Base-by-base conservation (phyloP, 2,113 vertebrate species). In the Eulemur rufifrons region DNA sequence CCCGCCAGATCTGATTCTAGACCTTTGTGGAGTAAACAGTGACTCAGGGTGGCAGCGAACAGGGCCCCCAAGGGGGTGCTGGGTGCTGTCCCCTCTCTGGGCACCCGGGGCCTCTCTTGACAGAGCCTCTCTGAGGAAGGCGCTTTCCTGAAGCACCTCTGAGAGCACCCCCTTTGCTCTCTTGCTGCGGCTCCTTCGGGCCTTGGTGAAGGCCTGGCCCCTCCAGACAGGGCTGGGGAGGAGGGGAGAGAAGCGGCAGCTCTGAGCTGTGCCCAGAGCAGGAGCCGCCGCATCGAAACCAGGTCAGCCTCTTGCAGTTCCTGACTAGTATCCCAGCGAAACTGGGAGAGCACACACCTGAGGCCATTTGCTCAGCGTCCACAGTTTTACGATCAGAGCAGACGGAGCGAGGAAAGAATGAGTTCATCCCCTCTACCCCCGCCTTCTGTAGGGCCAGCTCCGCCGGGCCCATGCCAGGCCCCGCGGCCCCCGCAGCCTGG, bases 331-430 rank as follows among this genome's bases (percentile, higher is more conserved):
- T 20, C 84, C 96, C 90, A 61, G 90, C 0, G 87, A 97, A 97
- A 97, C 97, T 2, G 52, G 95, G 85, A 93, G 29, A 34, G 84
- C 52, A 27, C 73, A 54, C 83, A 80, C 96, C 97, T 89, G 86
- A 27, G 97, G 97, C 95, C 95, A 80, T 92, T 82, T 61, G 94
- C 84, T 64, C 56, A 6, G 97, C 56, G 2, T 84, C 88, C 50
- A 32, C 3, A 18, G 88, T 94, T 97, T 97, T 98, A 97, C 0
- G 86, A 97, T n/a, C 90, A 12, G 91, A 59, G 94, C 10, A 39
- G 39, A 61, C 83, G 4, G 63, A 45, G 50, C 56, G 1, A 76
- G 96, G 89, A 96, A 92, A 92, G 84, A 66, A 73, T 96, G 97
- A 97, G 95, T 80, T 97, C 97, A 95, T 74, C 17, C 45, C 45